Evolutionary conservation across 2,113 vertebrate species (phyloP).

Genomic region (sheep (Ovis aries)): DNA sequence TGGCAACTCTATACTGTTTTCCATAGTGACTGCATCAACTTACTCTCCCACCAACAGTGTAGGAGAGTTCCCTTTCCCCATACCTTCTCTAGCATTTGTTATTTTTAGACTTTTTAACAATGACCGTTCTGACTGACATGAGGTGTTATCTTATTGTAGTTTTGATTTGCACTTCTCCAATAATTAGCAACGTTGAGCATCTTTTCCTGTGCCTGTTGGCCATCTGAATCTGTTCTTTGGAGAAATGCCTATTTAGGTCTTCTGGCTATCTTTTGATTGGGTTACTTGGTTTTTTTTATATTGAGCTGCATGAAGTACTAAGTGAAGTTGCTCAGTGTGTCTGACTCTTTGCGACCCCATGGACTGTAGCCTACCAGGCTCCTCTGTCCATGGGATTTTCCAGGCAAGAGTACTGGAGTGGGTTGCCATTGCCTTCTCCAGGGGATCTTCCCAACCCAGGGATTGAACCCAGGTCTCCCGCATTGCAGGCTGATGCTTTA

Average conservation of each 20-base stretch:
- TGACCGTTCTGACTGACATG: neutral
- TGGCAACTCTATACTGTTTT: neutral
- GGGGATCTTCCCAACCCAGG: neutral
- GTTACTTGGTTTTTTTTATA: neutral
- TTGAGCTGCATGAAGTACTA: neutral
- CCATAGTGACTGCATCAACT: neutral
- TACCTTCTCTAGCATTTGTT: neutral
- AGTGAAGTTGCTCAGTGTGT: neutral
- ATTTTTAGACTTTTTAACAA: neutral
- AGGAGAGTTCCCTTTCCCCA: neutral
- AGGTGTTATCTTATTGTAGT: neutral
- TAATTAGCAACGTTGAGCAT: neutral
- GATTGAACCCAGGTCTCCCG: neutral
- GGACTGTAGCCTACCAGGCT: neutral
- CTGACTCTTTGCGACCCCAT: rapidly evolving
- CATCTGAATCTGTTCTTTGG: neutral
- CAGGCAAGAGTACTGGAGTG: neutral
- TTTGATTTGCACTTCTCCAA: neutral
- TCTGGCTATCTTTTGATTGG: neutral
- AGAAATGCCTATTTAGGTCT: neutral
- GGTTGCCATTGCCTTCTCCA: neutral
- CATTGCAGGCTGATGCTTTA: neutral
- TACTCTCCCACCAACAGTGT: neutral
- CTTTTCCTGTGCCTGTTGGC: neutral
- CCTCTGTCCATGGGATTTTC: neutral